Conservation (phyloP, 2,888 invertebrate genomes). For the Pinctada fucata region DNA sequence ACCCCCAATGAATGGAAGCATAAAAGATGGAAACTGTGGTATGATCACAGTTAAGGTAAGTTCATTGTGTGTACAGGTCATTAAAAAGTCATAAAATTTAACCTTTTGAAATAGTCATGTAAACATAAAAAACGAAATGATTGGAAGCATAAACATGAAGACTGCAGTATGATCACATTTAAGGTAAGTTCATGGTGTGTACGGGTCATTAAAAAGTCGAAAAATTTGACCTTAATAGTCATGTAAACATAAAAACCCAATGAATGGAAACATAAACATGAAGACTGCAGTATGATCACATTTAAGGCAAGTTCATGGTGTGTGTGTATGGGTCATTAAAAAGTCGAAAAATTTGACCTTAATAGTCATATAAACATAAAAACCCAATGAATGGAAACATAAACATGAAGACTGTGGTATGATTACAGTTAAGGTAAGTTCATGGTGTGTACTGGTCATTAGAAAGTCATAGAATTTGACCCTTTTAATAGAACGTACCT, state of each 20-base stretch:
- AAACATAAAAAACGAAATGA: conserved; percentile 55
- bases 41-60: conserved; percentile 32
- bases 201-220: background rate
- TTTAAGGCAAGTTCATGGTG: conserved; percentile 10
- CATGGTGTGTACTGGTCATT: background rate
- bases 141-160: conserved; percentile 46
- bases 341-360: background rate
- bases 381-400: conserved; percentile 58
- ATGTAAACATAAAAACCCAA: conserved; percentile 53
- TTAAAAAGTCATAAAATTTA: background rate
- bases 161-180: conserved; percentile 44
- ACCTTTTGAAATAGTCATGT: background rate
- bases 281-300: conserved; percentile 49
- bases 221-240: background rate
- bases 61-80: background rate
- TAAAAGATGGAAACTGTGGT: conserved; percentile 50
- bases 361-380: too few relatives aligned
- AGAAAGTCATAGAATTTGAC: background rate
- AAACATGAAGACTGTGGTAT: conserved; percentile 51
- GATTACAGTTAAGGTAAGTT: conserved; percentile 32
- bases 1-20: conserved; percentile 59
- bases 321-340: background rate
- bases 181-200: conserved; percentile 9
- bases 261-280: conserved; percentile 44
- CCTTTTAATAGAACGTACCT: background rate